These are phyloP conservation scores for Deladenus siricidicola DNA, from an alignment of 2,888 invertebrate species.

Conservation along the genomic window DNA sequence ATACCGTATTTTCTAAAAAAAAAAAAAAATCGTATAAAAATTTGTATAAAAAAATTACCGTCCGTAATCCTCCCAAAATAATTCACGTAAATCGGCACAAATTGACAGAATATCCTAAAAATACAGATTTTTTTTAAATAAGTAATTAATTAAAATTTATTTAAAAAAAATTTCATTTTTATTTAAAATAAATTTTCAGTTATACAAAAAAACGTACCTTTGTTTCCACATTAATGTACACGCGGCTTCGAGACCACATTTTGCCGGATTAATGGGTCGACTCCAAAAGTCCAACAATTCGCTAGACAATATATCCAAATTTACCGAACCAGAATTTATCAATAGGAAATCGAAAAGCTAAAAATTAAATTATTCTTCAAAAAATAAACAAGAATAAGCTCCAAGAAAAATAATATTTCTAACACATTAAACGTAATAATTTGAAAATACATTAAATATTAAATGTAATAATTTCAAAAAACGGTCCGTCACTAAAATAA, in stretches of 20 bases:
- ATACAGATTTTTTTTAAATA: not conserved
- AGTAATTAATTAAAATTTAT: not conserved
- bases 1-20: not conserved
- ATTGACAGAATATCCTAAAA: constrained; percentile 22
- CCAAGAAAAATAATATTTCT: too few species aligned
- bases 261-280: constrained; percentile 15
- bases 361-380: not conserved
- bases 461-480: too few species aligned
- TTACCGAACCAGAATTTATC: not conserved
- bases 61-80: not conserved
- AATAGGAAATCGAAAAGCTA: not conserved
- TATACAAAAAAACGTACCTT: not conserved
- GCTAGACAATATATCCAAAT: not conserved
- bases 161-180: not conserved
- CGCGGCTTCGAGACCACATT: constrained; percentile 11
- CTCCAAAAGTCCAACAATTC: constrained; percentile 19
- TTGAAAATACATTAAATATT: too few species aligned
- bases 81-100: constrained; percentile 24
- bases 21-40: not conserved
- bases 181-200: not conserved
- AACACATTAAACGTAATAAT: too few species aligned
- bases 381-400: too few species aligned
- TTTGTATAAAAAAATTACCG: not conserved
- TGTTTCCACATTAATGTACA: constrained; percentile 22
- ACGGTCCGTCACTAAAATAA: too few species aligned